Percentiles rank a stretch among this genome's conserved stretches.
Evolutionary conservation across 1,140 invertebrate species (phyloP).

Genomic region (Drosophila nigrodunni): DNA sequence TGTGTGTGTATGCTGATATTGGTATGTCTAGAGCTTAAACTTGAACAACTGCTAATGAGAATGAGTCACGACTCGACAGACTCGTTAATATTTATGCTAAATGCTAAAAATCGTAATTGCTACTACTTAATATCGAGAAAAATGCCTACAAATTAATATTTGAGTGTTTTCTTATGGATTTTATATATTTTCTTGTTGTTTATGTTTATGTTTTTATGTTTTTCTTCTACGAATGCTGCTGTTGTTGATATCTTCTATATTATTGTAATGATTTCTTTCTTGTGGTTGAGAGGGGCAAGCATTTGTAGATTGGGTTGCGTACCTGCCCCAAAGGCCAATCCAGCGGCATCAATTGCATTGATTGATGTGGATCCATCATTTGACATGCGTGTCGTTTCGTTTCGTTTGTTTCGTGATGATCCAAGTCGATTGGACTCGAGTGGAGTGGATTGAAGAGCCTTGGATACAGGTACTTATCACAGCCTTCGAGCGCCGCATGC

Average conservation of each 20-base stretch:
- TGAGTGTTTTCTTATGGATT: constrained; percentile 56
- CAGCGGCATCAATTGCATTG: constrained; percentile 44
- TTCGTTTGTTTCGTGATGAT: constrained; percentile 28
- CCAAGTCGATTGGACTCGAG: neutral
- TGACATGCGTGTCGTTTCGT: constrained; percentile 52
- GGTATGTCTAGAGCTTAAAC: constrained; percentile 79
- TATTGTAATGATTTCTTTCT: constrained; percentile 6
- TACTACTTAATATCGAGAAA: constrained; percentile 76
- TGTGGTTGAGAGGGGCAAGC: constrained; percentile 53
- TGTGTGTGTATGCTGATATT: constrained; percentile 49
- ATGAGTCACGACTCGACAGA: constrained; percentile 78
- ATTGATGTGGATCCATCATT: constrained; percentile 54
- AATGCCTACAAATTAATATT: constrained; percentile 76
- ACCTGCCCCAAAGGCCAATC: constrained; percentile 71
- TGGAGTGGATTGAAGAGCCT: constrained; percentile 44
- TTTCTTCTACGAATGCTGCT: constrained; percentile 60
- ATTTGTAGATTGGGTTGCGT: constrained; percentile 75
- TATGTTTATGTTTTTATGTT: neutral
- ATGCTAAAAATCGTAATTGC: constrained; percentile 82
- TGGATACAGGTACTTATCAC: constrained; percentile 80
- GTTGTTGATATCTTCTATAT: constrained; percentile 14
- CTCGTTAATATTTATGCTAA: constrained; percentile 80
- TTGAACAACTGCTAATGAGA: constrained; percentile 82
- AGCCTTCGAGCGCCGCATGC: constrained; percentile 82
- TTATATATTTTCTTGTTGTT: constrained; percentile 11